Base-by-base conservation (phyloP, 2,888 invertebrate genomes). In the Drosophila anceps region DNA sequence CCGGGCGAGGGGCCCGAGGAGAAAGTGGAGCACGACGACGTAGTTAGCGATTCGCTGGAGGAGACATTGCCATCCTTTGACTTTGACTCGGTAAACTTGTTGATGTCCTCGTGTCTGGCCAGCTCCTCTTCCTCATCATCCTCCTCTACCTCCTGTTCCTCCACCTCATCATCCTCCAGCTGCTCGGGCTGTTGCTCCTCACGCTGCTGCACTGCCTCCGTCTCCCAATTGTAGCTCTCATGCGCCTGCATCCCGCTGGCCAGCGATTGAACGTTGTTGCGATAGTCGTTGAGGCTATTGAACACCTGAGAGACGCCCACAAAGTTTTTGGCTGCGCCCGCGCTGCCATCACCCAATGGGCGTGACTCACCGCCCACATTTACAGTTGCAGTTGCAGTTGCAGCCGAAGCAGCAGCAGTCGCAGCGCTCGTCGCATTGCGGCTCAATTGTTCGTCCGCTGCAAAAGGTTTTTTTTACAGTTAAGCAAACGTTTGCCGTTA, bases 281-380 rank as follows among this genome's bases (percentile, higher is more conserved):
- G 84, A 64, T 95, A 95, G 63, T 95, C 95, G 71, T 95, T 95
- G 58, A 95, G 92, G 87, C 95, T 95, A 82, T 94, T 94, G 77
- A 95, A 95, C 33, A 95, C 95, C 84, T 95, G 95, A 63, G 95
- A 95, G 59, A 95, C 95, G 61, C 93, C 94, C 37, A 94, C 93
- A 79, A 94, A 94, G 66, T 67, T 41, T 88, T 92, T 93, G 75
- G 91, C 67, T 29, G 72, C 70, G 79, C 69, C 69, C 8, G 76
- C 82, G 54, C 82, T 75, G 46, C 84, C 84, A 54, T 84, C 84
- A 35, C 84, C 89, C 58, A 72, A 18, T 31, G 74, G 86, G 41
- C 84, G 84, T 53, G 73, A 7, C 59, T 65, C 73, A 5, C 37
- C 53, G 51, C 68, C 71, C 46, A 57, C 61, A 53, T 37, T 67